Evolutionary conservation across 2,113 vertebrate genomes (phyloP), one percentile per base, ranked within the genome.

Genomic region (Andinoacara biseriatus): DNA sequence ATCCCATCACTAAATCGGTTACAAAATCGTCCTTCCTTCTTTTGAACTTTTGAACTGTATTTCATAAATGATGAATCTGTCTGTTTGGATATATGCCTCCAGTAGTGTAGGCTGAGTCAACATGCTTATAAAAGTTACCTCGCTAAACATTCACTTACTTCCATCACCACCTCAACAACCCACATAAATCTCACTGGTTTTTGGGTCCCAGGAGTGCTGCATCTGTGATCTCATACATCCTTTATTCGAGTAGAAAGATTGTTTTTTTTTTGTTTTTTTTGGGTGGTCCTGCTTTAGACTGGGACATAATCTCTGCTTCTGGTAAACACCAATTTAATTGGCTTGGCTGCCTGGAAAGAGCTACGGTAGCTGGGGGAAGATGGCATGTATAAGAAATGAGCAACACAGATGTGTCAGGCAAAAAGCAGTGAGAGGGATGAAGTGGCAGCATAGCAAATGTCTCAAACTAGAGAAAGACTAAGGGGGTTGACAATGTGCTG

Each of bases 341-440:
- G 85, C 85, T 81, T 31, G 35, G 60, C 91, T 81, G 86, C 83
- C 87, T 86, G 85, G 85, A 87, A 91, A 88, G 86, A 88, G 87
- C 77, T 29, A 72, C 85, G 67, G 88, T 80, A 84, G 85, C 75
- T 80, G 74, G 86, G 79, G 65, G 86, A 87, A 88, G 89, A 89
- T 78, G 86, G 81, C 90, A 92, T 93, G 91, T 92, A 90, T 93
- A 93, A 94, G 90, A 93, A 89, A 94, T 93, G 91, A 94, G 92
- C 90, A 92, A 91, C 92, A 92, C 89, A 90, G 82, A 90, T 86
- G 78, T 90, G 92, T 93, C 89, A 91, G 90, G 87, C 89, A 81
- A 86, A 90, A 91, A 84, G 87, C 87, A 91, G 84, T 5, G 60
- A 90, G 69, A 83, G 82, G 81, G 80, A 86, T 87, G 87, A 90